Base-by-base conservation (phyloP, 2,888 invertebrate genomes). In the Calameuta pallipes region DNA sequence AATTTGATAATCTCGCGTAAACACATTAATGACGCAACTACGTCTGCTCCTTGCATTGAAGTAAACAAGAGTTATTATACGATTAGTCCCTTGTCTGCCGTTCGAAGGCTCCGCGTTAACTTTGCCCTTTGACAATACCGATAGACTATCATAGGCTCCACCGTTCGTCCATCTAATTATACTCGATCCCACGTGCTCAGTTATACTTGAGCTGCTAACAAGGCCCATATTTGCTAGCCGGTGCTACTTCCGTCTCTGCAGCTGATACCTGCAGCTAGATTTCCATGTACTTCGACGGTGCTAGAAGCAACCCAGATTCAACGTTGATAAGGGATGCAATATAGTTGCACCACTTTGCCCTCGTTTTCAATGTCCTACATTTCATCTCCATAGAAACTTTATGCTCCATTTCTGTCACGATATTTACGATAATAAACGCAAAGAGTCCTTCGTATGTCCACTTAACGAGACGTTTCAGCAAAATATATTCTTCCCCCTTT, bases 291-390 rank as follows among this genome's bases (percentile, higher is more conserved):
- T 80, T 80, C 76, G 82, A 83, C 81, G 83, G 79, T 79, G 78
- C 82, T 83, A 79, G 80, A 81, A 70, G 80, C 79, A 84, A 82
- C 83, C 82, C 75, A 80, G 79, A 83, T 83, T 81, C 77, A 77
- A 75, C 78, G 75, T 76, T 76, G 73, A 77, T 74, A 37, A 79
- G 76, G 56, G 78, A 71, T 78, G 78, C 76, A 83, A 80, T 81
- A 79, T 81, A 73, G 82, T 83, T 81, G 81, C 78, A 56, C 9
- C 23, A 23, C 23, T 56, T 23, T 56, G 56, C 23, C 23, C 56
- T 56, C 9, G 6, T 56, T 56, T 56, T 73, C 75, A 75, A 69
- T 70, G 78, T 75, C 69, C 77, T 74, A 78, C 79, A 82, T 82
- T 56, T 56, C 56, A 56, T 56, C 0, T 56, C 56, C 23, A 56